Conservation (phyloP, 2,113 vertebrate species). For the Myodes glareolus region DNA sequence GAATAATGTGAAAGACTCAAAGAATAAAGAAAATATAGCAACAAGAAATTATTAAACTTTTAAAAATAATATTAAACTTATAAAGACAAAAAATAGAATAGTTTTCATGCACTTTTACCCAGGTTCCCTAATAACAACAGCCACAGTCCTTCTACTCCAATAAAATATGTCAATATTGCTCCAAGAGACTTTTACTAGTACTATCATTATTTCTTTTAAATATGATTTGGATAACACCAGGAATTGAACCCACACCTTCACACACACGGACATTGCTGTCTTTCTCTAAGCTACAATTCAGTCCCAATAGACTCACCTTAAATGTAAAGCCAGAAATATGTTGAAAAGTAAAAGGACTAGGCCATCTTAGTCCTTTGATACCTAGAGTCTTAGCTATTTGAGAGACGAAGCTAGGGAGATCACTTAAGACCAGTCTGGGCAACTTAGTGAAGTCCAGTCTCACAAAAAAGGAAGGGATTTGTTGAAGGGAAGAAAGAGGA, state of each 20-base stretch:
- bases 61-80: conserved; percentile 38
- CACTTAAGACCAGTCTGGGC: not conserved
- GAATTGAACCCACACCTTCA: too few relatives aligned
- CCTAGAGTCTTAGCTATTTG: not conserved
- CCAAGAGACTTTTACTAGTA: not conserved
- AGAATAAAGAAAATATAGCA: too few relatives aligned
- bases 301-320: not conserved
- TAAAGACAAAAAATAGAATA: not conserved
- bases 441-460: not conserved
- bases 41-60: not conserved
- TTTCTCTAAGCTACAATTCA: not conserved
- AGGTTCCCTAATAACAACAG: not conserved
- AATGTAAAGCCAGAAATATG: not conserved
- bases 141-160: not conserved
- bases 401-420: not conserved
- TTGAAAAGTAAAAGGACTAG: not conserved
- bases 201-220: too few relatives aligned
- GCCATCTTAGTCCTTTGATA: not conserved
- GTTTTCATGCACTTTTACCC: not conserved
- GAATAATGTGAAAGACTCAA: too few relatives aligned
- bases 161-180: conserved; percentile 32
- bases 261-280: not conserved
- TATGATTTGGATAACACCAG: too few relatives aligned
- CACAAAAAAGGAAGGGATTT: not conserved
- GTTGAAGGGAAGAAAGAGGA: not conserved